These are phyloP conservation scores for Beaufortia kweichowensis DNA, from an alignment of 2,113 vertebrate species.

Conservation along the genomic window DNA sequence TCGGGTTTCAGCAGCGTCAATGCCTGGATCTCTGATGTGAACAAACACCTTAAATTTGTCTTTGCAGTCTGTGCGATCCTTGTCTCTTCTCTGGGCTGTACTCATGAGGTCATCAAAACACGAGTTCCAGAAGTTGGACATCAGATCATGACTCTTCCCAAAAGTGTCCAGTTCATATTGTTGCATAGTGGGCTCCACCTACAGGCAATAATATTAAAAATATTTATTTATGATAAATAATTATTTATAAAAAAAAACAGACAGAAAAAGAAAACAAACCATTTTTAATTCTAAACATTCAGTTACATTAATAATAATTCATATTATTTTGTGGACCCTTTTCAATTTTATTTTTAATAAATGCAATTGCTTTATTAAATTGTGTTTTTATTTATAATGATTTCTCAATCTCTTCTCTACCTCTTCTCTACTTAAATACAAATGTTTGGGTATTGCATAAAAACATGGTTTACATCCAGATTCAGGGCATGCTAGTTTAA, in stretches of 20 bases:
- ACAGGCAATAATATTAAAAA: background rate
- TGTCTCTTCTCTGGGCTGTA: conserved; percentile 78
- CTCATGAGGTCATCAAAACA: conserved; percentile 96
- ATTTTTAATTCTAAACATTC: too few relatives aligned
- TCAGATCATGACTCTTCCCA: conserved; percentile 90
- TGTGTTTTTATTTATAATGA: too few relatives aligned
- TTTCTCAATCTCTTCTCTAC: too few relatives aligned
- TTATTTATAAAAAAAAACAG: background rate
- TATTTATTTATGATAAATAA: background rate
- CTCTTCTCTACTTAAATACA: conserved; percentile 5
- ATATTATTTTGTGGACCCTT: too few relatives aligned
- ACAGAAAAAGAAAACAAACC: background rate
- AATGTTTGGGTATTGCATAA: conserved; percentile 53
- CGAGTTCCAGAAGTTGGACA: conserved; percentile 98
- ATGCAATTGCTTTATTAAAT: too few relatives aligned
- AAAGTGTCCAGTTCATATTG: conserved; percentile 93
- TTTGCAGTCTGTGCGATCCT: conserved; percentile 77
- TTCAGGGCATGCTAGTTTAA: conserved; percentile 50
- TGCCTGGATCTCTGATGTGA: background rate
- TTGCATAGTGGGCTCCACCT: conserved; percentile 91
- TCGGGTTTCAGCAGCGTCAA: too few relatives aligned
- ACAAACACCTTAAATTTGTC: conserved; percentile 83
- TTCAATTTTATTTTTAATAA: too few relatives aligned
- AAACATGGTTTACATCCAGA: background rate
- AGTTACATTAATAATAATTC: too few relatives aligned